Conservation (phyloP, 2,888 invertebrate genomes). For the Conus canariensis region DNA sequence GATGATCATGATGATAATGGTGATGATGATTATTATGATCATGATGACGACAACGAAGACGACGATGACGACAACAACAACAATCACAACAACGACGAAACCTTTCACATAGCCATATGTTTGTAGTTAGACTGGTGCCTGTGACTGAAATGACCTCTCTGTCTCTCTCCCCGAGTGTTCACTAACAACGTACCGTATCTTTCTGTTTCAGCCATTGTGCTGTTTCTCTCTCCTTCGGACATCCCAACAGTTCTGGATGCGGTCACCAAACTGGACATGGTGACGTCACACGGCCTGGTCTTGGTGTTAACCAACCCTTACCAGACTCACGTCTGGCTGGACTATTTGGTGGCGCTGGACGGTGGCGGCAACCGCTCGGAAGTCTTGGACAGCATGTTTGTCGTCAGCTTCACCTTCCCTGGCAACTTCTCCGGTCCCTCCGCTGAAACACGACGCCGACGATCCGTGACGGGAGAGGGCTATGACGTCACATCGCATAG, state of each 20-base stretch:
- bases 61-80: background rate
- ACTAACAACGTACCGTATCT: background rate
- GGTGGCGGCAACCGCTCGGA: background rate
- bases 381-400: conserved; percentile 32
- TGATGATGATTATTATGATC: too few species aligned
- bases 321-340: background rate
- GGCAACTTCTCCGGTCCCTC: background rate
- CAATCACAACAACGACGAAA: background rate
- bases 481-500: background rate
- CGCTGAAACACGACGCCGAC: background rate
- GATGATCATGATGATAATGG: too few species aligned
- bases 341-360: background rate
- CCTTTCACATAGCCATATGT: background rate
- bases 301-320: conserved; percentile 45
- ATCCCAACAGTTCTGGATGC: conserved; percentile 38
- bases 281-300: conserved; percentile 42
- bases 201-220: background rate
- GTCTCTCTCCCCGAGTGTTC: background rate
- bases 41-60: too few species aligned
- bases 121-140: too few species aligned
- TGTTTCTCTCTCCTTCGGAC: conserved; percentile 25
- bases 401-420: background rate
- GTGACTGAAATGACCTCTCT: background rate
- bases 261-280: conserved; percentile 38
- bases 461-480: background rate